Base-by-base conservation (phyloP, 2,113 vertebrate genomes). In the Dipodomys stephensi region DNA sequence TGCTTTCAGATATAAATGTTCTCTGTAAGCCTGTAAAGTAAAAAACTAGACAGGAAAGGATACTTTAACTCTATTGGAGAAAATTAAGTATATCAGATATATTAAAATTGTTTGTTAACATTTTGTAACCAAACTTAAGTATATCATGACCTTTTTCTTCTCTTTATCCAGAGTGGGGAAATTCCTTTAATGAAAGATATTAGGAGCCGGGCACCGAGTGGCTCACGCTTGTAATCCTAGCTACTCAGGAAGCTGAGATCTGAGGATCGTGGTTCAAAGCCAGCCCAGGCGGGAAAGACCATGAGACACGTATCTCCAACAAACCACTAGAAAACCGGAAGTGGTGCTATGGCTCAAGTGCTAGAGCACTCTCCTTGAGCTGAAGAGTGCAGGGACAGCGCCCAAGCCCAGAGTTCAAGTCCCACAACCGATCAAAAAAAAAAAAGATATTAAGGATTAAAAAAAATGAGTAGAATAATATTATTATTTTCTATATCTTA, bases 1-100 rank as follows among this genome's bases (percentile, higher is more conserved):
- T 98, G 98, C 98, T 98, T 98, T 97, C 95, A 93, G 97, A 98
- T 96, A 96, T 57, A 96, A 94, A 96, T 93, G 97, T 97, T 88
- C 39, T 93, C 82, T 96, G 96, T 95, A 49, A 69, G 96, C 96
- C 94, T 98, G 92, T 88, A 94, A 88, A 49, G 39, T 92, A 89
- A 93, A 92, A 96, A 94, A 87, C 93, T 53, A 73, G 83, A 49
- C 28, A 60, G 67, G 39, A 62, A 85, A 64, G 95, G 95, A 80
- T 78, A 78, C 96, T 97, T 96, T 94, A 96, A 93, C 96, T 49
- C 73, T 94, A 1, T 85, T 92, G 80, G 95, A 96, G 0, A 53
- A 96, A 96, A 96, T 76, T 72, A 88, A 95, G 71, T 92, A 57
- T 96, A 81, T 74, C 88, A 81, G 44, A 92, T 71, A 13, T 92